Conservation (phyloP, 2,113 vertebrate genomes). For the Hydrolagus affinis region DNA sequence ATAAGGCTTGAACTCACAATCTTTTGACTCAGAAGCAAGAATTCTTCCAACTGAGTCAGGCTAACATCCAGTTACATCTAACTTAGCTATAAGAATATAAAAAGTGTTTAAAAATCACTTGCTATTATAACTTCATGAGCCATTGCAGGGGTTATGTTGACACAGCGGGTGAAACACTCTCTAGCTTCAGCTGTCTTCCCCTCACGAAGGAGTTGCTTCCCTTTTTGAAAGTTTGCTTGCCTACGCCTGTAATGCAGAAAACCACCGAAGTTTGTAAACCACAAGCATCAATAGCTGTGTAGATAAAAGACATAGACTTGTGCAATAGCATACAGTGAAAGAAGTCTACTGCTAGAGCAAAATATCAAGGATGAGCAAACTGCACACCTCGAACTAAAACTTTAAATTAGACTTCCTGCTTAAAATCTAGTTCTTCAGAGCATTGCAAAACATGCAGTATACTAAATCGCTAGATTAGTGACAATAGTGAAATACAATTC, state of each 20-base stretch:
- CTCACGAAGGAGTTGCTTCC: constrained; percentile 79
- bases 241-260: constrained; percentile 63
- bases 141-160: constrained; percentile 85
- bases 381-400: not conserved
- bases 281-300: not conserved
- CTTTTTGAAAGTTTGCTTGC: constrained; percentile 75
- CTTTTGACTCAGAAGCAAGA: no score
- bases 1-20: not conserved
- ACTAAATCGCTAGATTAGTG: no score
- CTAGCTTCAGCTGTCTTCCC: constrained; percentile 80
- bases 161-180: constrained; percentile 78
- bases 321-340: not conserved
- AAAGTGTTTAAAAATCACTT: constrained; percentile 34
- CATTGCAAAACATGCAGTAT: not conserved
- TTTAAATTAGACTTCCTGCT: not conserved
- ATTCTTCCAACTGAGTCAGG: no score
- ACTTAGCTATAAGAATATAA: not conserved
- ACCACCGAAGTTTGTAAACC: not conserved
- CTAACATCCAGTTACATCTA: no score
- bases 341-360: no score
- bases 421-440: not conserved
- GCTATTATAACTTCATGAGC: constrained; percentile 87
- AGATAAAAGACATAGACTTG: not conserved
- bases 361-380: not conserved
- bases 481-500: no score